These are phyloP conservation scores for Drosophila nebulosa DNA, from an alignment of 1,140 invertebrate species.

Conservation along the genomic window DNA sequence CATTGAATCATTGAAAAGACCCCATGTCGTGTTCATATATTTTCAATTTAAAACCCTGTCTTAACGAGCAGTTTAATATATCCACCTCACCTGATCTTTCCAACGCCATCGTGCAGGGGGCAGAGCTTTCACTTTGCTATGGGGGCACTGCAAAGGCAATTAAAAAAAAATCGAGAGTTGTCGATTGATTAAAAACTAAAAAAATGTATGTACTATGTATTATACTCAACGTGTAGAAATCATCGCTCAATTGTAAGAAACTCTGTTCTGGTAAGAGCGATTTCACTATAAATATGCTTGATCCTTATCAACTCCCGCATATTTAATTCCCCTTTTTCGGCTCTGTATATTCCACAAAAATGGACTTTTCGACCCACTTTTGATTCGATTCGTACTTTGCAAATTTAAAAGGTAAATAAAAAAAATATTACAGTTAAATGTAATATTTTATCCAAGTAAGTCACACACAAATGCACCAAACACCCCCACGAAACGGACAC, in stretches of 20 bases:
- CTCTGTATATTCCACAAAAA: conserved; percentile 72
- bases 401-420: no score
- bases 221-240: conserved; percentile 63
- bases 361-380: conserved; percentile 64
- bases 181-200: conserved; percentile 18
- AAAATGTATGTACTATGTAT: neutral
- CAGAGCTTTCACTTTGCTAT: conserved; percentile 75
- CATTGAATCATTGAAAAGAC: conserved; percentile 82
- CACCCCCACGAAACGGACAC: conserved; percentile 4
- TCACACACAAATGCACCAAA: neutral
- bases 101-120: conserved; percentile 42
- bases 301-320: conserved; percentile 70
- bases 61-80: conserved; percentile 79
- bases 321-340: conserved; percentile 67
- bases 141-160: conserved; percentile 81
- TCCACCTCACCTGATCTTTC: conserved; percentile 14
- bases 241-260: no score
- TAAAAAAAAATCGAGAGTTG: conserved; percentile 28
- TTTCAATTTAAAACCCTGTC: conserved; percentile 70
- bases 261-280: conserved; percentile 24
- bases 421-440: conserved; percentile 4
- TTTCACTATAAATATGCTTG: conserved; percentile 60
- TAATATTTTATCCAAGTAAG: conserved; percentile 1
- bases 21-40: conserved; percentile 75
- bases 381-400: neutral